Evolutionary conservation across 2,888 invertebrate species (phyloP), one percentile per base, ranked within the genome.

Genomic region (Hypsopygia costalis): DNA sequence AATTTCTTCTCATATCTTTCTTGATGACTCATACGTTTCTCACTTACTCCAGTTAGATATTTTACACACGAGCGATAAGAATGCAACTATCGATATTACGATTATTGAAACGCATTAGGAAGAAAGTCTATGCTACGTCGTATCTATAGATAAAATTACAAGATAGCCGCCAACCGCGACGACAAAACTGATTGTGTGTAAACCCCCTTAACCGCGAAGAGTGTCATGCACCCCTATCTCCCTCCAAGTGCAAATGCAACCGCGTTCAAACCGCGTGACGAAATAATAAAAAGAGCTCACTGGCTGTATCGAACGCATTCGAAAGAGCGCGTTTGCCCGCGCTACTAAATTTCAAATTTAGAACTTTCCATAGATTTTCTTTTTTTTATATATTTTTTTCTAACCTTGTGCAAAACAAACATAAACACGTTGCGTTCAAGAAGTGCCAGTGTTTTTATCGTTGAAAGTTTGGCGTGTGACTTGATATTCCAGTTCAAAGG

Each of bases 401-500:
- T 44, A 40, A 47, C 44, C 58, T 47, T 54, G 68, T 55, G 56
- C 52, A 52, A 38, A 44, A 69, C 68, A 46, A 64, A 46, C 46
- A 49, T 61, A 73, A 87, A 80, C 69, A 87, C 83, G 83, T 79
- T 79, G 64, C 86, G 81, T 62, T 67, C 77, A 68, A 83, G 83
- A 68, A 83, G 83, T 82, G 85, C 77, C 66, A 81, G 83, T 83
- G 86, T 85, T 61, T 66, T 57, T 68, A 71, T 78, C 54, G 83
- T 87, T 65, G 87, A 88, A 73, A 76, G 71, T 70, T 86, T 87
- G 85, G 82, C 80, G 70, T 72, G 85, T 81, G 82, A 85, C 69
- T 75, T 88, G 64, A 62, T 86, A 64, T 88, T 88, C 69, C 61
- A 83, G 58, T 88, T 76, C 51, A 70, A 79, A 88, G 87, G 87